Percentiles rank a stretch among this genome's conserved stretches.
Conservation (phyloP, 2,797 vertebrate genomes). For the Rhynchotus rufescens region DNA sequence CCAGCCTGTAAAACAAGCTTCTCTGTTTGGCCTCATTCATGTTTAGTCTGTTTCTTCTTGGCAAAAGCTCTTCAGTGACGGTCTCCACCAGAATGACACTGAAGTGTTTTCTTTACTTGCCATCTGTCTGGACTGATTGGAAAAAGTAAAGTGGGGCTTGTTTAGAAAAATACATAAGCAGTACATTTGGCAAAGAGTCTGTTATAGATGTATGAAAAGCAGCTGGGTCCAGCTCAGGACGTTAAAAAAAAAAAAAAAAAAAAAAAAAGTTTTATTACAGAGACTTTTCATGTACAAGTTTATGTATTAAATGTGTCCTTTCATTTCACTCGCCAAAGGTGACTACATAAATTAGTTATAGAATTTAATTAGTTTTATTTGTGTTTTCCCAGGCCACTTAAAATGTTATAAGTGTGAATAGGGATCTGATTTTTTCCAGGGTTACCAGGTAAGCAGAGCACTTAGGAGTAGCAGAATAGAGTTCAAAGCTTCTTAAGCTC, state of each 20-base stretch:
- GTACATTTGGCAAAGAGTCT: slow-evolving; percentile 54
- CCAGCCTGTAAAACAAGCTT: slow-evolving; percentile 70
- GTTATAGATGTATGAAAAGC: slow-evolving; percentile 56
- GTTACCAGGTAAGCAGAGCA: background rate
- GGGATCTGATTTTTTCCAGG: slow-evolving; percentile 5
- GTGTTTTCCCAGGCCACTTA: slow-evolving; percentile 34
- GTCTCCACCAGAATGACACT: slow-evolving; percentile 77
- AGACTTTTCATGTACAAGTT: slow-evolving; percentile 36
- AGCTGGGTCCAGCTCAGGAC: slow-evolving; percentile 38
- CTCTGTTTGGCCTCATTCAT: slow-evolving; percentile 79
- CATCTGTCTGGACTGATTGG: slow-evolving; percentile 80
- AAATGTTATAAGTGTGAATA: background rate
- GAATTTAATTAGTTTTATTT: slow-evolving; percentile 53
- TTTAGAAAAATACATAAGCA: slow-evolving; percentile 71
- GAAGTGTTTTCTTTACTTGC: slow-evolving; percentile 80
- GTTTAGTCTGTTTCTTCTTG: slow-evolving; percentile 83
- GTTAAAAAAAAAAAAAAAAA: slow-evolving; percentile 18
- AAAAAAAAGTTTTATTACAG: slow-evolving; percentile 43
- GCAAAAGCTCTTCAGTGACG: slow-evolving; percentile 76
- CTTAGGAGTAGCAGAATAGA: background rate
- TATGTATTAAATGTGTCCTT: slow-evolving; percentile 33
- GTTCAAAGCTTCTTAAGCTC: background rate
- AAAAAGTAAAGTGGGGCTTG: slow-evolving; percentile 68
- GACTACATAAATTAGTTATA: slow-evolving; percentile 47
- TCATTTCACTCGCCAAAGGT: slow-evolving; percentile 25